These are phyloP conservation scores for Potamilus streckersoni DNA, from an alignment of 1,140 invertebrate species.

Conservation along the genomic window DNA sequence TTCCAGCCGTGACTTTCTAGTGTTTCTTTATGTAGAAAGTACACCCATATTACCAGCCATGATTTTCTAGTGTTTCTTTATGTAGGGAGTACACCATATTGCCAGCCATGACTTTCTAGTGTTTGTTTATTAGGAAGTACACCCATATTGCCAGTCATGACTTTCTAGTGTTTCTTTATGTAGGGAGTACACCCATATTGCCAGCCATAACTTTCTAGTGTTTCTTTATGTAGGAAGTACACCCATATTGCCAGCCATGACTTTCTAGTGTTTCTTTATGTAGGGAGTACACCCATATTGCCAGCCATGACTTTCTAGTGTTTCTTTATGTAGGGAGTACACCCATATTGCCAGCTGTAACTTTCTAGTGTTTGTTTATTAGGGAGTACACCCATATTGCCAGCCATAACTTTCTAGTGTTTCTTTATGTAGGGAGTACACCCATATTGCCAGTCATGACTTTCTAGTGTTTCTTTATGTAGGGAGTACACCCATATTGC, in stretches of 20 bases:
- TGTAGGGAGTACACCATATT: slow-evolving; percentile 50
- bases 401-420: slow-evolving; percentile 29
- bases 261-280: slow-evolving; percentile 14
- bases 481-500: slow-evolving; percentile 50
- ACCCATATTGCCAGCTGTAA: slow-evolving; percentile 45
- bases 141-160: slow-evolving; percentile 45
- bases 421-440: slow-evolving; percentile 41
- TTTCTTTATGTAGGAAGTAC: slow-evolving; percentile 37
- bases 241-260: slow-evolving; percentile 43
- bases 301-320: slow-evolving; percentile 31
- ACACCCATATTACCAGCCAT: slow-evolving; percentile 40
- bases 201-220: slow-evolving; percentile 31
- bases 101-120: slow-evolving; percentile 32
- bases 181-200: slow-evolving; percentile 50
- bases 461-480: slow-evolving; percentile 13
- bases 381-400: slow-evolving; percentile 50
- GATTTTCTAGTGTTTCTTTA: slow-evolving; percentile 31
- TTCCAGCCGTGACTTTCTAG: slow-evolving; percentile 32
- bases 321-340: slow-evolving; percentile 37
- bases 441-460: slow-evolving; percentile 44
- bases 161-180: slow-evolving; percentile 11
- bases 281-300: slow-evolving; percentile 51
- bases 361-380: slow-evolving; percentile 13
- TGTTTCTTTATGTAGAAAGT: slow-evolving; percentile 35
- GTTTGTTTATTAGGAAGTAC: slow-evolving; percentile 37